A percentile compares a stretch with the other conserved stretches of the same genome.
Evolutionary conservation across 2,888 invertebrate genomes (phyloP).

Genomic region (Caenorhabditis plicata): DNA sequence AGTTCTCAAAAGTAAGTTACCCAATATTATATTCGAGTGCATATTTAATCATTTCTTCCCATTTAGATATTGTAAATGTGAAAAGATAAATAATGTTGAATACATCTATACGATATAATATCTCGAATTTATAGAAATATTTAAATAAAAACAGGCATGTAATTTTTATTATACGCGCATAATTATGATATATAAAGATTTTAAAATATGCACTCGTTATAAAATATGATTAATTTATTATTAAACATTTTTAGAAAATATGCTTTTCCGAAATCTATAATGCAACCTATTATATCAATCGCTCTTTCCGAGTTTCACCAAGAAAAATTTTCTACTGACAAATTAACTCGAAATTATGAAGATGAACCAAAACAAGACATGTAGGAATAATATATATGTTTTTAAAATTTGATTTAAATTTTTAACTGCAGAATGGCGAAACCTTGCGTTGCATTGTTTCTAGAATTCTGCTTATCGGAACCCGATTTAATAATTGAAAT

Average conservation of each 20-base stretch:
- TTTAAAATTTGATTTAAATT: background rate
- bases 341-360: background rate
- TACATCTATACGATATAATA: too few relatives aligned
- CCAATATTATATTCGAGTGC: too few relatives aligned
- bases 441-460: slow-evolving; percentile 45
- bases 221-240: too few relatives aligned
- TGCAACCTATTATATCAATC: slow-evolving; percentile 53
- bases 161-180: too few relatives aligned
- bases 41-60: too few relatives aligned
- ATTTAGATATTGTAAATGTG: too few relatives aligned
- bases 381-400: background rate
- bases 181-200: too few relatives aligned
- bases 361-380: background rate
- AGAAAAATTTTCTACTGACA: background rate
- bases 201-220: too few relatives aligned
- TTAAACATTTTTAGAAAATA: slow-evolving; percentile 24
- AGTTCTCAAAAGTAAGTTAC: too few relatives aligned
- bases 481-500: slow-evolving; percentile 48
- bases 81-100: too few relatives aligned
- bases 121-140: too few relatives aligned
- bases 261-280: slow-evolving; percentile 48
- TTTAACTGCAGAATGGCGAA: slow-evolving; percentile 36
- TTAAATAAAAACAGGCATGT: too few relatives aligned
- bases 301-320: slow-evolving; percentile 34
- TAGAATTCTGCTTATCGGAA: slow-evolving; percentile 50